Conservation (phyloP, 2,113 vertebrate genomes). For the Calyptomena viridis region DNA sequence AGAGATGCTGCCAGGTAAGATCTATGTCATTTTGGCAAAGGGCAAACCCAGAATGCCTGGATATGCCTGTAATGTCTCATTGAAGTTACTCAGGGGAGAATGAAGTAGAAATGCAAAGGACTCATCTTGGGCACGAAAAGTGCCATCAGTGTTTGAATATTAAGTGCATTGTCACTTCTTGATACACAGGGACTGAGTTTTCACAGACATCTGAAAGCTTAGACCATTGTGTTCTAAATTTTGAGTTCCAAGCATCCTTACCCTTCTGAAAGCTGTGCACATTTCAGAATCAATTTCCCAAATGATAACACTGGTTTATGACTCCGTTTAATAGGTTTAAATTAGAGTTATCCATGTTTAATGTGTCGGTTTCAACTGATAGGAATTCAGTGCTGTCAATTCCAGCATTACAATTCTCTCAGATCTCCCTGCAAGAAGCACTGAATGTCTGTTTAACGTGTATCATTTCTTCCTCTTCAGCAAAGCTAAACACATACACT, state of each 20-base stretch:
- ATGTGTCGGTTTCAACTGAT: background rate
- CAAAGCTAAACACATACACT: background rate
- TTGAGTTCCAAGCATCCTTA: background rate
- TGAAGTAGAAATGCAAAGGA: background rate
- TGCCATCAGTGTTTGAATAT: background rate
- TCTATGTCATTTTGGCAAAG: background rate
- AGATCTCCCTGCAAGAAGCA: background rate
- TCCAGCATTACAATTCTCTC: background rate
- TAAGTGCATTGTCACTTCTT: background rate
- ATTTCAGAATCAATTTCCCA: background rate
- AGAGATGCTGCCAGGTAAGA: background rate
- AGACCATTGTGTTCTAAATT: background rate
- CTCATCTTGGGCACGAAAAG: background rate
- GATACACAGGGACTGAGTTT: background rate
- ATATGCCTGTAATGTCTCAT: background rate
- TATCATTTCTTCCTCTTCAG: background rate
- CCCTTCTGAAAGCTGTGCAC: background rate
- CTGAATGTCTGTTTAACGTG: background rate
- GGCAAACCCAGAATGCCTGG: background rate
- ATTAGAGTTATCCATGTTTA: background rate
- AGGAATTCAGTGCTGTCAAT: background rate
- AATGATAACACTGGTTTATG: background rate
- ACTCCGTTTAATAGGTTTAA: background rate
- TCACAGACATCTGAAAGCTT: background rate
- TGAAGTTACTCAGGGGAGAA: background rate